Evolutionary conservation across 1,140 invertebrate species (phyloP), one percentile per base, ranked within the genome.

Genomic region (Cardiocondyla obscurior): DNA sequence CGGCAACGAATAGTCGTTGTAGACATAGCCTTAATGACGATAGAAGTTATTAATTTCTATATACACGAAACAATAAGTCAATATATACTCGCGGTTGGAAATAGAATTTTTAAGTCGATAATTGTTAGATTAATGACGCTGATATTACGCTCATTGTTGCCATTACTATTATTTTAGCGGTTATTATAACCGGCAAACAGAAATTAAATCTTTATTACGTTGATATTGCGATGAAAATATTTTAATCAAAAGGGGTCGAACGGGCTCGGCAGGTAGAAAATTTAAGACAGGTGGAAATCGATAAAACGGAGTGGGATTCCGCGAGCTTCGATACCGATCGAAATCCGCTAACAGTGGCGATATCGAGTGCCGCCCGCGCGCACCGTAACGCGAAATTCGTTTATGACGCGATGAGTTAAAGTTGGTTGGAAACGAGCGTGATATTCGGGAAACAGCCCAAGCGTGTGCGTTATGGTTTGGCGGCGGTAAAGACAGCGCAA

Each of bases 381-480:
- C 53, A 46, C 64, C 65, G 28, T 55, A 64, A 70, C 49, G 46
- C 28, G 36, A 12, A 30, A 10, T 25, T 57, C 82, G 25, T 57
- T 72, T 83, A 77, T 55, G 72, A 42, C 2, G 33, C 55, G 30
- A 49, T 28, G 10, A 46, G 64, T 83, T 65, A 49, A 84, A 84
- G 53, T 28, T 39, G 64, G 30, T 25, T n/a, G 14, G 69, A 10
- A 57, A 73, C 33, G 33, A n/a, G 8, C 16, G 8, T 5, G n/a
- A 58, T 39, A 51, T 77, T 44, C 19, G 44, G 7, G 28, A 65
- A 69, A 67, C n/a, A n/a, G 67, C 16, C 46, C 65, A 12, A 58
- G 46, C 67, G 60, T 65, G 83, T 72, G 55, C 64, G 57, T 85
- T 85, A 83, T 77, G 65, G 60, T 60, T 46, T 25, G 64, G 28